Evolutionary conservation across 2,797 vertebrate genomes (phyloP).

Genomic region (Phoxinus dragarum): DNA sequence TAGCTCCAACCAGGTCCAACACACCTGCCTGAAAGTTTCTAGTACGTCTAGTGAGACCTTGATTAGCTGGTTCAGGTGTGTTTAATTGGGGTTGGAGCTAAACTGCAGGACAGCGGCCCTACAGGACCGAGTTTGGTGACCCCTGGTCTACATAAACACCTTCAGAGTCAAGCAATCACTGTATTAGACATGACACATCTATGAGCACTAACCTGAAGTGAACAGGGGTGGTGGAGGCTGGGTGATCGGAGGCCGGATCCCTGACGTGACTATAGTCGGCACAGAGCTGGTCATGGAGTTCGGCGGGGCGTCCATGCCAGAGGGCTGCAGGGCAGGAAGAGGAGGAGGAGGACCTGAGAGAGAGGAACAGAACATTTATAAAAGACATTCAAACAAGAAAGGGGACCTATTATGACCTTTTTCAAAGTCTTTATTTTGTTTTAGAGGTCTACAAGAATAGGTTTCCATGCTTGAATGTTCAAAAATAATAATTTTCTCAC

Average conservation of each 20-base stretch:
- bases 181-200: background rate
- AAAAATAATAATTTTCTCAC: too few relatives aligned
- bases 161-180: background rate
- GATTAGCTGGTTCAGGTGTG: too few relatives aligned
- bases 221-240: conserved; percentile 87
- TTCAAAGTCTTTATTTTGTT: too few relatives aligned
- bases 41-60: too few relatives aligned
- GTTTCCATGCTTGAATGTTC: too few relatives aligned
- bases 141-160: background rate
- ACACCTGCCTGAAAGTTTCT: too few relatives aligned
- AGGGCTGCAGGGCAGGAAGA: conserved; percentile 90
- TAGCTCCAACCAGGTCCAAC: too few relatives aligned
- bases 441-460: background rate
- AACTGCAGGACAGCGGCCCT: too few relatives aligned
- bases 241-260: conserved; percentile 90
- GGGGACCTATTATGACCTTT: too few relatives aligned
- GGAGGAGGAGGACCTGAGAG: conserved; percentile 91
- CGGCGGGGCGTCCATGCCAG: conserved; percentile 94
- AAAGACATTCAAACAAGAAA: background rate
- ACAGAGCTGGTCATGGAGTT: conserved; percentile 95
- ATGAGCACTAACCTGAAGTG: conserved; percentile 79
- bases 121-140: too few relatives aligned
- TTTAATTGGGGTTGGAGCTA: too few relatives aligned
- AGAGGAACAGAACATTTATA: background rate
- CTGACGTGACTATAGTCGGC: conserved; percentile 94